Evolutionary conservation across 2,888 invertebrate species (phyloP), one percentile per base, ranked within the genome.

Genomic region (Prenolepis imparis): DNA sequence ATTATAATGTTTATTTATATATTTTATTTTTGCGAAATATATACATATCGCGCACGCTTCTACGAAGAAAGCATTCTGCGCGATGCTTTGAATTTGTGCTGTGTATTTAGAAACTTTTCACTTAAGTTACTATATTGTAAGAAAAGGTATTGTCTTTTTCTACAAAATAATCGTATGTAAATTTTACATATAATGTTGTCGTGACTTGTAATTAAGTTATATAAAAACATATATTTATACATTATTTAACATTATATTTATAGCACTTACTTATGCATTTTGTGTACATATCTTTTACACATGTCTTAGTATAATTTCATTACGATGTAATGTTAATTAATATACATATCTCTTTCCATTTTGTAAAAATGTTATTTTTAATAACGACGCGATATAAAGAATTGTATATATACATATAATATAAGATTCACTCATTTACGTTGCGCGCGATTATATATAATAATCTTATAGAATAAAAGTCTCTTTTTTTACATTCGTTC

Each of bases 1-100:
- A 64, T 64, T 75, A 52, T 52, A 75, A 75, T 75, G 64, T 75
- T 75, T 75, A 75, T 75, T 75, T 64, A 75, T 64, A 63, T 64
- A 28, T 28, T 28, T 28, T 28, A 28, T 36, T 36, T 36, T 18
- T 48, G 15, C 55, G 61, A 61, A 12, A 52, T 52, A 52, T 52
- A 52, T 52, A 52, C n/a, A 52, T 18, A 6, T 18, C n/a, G 36
- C 36, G n/a, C 2, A 2, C 8, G 12, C 41, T 73, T 61, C 9
- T 24, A 5, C n/a, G n/a, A 61, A 61, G 41, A 61, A 61, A 67
- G 9, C 5, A 2, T 24, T 44, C 48, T 12, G n/a, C 9, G 15
- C 36, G 15, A 68, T 39, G 15, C 39, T 39, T 72, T 21, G 9
- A 48, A 28, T 32, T 9, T n/a, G 2, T 72, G 6, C 18, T 68